A percentile compares a stretch with the other conserved stretches of the same genome.
Conservation (phyloP, 2,888 invertebrate genomes). For the Brachypalpus laphriformis region DNA sequence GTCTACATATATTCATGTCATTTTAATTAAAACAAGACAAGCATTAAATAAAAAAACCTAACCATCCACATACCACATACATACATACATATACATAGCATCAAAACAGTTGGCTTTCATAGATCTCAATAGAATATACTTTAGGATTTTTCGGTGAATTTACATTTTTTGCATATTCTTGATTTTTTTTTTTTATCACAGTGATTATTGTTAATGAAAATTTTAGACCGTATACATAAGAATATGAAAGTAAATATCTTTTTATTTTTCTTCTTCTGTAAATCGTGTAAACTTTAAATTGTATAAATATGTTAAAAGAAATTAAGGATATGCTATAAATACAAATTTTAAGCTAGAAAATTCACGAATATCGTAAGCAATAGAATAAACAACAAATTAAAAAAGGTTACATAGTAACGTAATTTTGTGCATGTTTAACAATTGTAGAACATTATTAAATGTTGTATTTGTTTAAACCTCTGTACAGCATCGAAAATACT, state of each 20-base stretch:
- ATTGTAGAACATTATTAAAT: neutral
- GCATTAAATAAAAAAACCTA: conserved; percentile 5
- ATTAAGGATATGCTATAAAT: conserved; percentile 55
- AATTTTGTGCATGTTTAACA: conserved; percentile 4
- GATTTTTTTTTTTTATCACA: conserved; percentile 17
- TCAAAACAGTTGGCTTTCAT: conserved; percentile 67
- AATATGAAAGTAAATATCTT: neutral
- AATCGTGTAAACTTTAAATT: conserved; percentile 43
- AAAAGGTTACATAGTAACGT: conserved; percentile 14
- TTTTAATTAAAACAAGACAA: conserved; percentile 22
- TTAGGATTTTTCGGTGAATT: conserved; percentile 26
- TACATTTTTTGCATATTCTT: conserved; percentile 57
- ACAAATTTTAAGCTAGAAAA: conserved; percentile 52
- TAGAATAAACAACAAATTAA: conserved; percentile 28
- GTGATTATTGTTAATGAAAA: neutral
- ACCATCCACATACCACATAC: neutral
- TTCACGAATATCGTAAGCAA: conserved; percentile 63
- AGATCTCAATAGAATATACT: conserved; percentile 68
- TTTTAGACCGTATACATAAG: neutral
- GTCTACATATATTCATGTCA: conserved; percentile 27
- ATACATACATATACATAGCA: conserved; percentile 51
- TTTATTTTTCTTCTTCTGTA: too few species aligned
- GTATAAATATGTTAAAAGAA: conserved; percentile 50
- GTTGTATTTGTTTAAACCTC: neutral
- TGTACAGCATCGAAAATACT: neutral